Percentiles rank a stretch among this genome's conserved stretches.
phyloP scores from a whole-genome alignment of 2,113 vertebrate genomes.

The Eurystomus gularis region DNA sequence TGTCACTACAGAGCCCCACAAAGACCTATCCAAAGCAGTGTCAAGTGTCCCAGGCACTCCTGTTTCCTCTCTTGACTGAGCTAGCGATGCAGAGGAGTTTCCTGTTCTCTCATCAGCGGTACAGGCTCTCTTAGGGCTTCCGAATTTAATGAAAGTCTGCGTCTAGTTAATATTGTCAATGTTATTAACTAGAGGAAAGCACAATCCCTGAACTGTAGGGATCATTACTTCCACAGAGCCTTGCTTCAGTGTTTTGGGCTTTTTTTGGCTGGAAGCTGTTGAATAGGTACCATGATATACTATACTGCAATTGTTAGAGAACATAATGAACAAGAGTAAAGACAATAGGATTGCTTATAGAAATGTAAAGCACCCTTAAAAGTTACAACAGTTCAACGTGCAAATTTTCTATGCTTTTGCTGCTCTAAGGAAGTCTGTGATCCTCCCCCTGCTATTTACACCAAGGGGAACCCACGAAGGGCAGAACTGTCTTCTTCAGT shows the following conservation, averaged over 20 bases:
- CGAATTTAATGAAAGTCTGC: constrained; percentile 25
- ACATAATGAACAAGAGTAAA: neutral
- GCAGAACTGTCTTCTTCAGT: neutral
- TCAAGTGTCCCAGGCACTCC: neutral
- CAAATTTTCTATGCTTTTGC: neutral
- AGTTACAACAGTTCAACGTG: neutral
- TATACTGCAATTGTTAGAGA: neutral
- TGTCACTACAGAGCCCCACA: neutral
- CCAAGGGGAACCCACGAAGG: neutral
- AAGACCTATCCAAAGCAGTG: neutral
- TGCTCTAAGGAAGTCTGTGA: neutral
- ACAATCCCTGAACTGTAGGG: neutral
- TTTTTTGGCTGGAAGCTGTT: neutral
- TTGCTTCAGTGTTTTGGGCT: neutral
- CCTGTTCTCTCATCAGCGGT: neutral
- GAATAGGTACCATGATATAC: neutral
- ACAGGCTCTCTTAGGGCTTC: constrained; percentile 22
- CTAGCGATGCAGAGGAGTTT: neutral
- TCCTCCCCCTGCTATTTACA: neutral
- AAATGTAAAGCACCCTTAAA: neutral
- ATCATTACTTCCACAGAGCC: constrained; percentile 16
- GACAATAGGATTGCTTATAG: neutral
- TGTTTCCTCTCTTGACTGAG: neutral
- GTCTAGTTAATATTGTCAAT: constrained; percentile 19
- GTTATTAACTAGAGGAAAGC: constrained; percentile 41